Evolutionary conservation across 2,888 invertebrate species (phyloP), one percentile per base, ranked within the genome.

Genomic region (Synanthedon myopaeformis): DNA sequence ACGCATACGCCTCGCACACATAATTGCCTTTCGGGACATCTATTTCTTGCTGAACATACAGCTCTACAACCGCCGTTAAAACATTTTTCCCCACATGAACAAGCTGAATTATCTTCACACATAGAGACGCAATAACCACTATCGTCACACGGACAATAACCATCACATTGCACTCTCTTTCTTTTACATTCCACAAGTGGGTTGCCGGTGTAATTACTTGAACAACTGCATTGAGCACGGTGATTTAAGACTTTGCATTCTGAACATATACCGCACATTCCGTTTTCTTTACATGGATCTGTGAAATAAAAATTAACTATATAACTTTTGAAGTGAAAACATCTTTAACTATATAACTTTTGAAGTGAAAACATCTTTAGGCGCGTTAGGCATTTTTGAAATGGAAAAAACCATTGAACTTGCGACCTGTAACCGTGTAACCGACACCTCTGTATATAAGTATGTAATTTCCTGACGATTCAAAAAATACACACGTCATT

Each of bases 211-310:
- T 93, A 94, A 68, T 93, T 93, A 52, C 90, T 85, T 3, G 95
- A 93, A 65, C 97, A 97, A 69, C 92, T 94, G 70, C 97, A 97
- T 69, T 95, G 94, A 0, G 93, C 92, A 35, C 93, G 92, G 70
- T 96, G 96, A 73, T 94, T 94, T 54, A 92, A 89, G 3, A 96
- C 95, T 66, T 91, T 89, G 67, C 96, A 96, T 53, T 91, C 90
- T 14, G 96, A 94, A 72, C 96, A 96, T 51, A 92, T 89, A 51
- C 96, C 96, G 72, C 96, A 96, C 53, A 92, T 90, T 53, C 90
- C 90, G 11, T 88, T 89, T 54, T 90, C 90, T 61, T 91, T 90
- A 67, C 96, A 96, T 8, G 96, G 96, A 89, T 93, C 93, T 92
- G 69, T 35, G 10, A 35, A 35, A 35, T 10, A 35, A 35, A 35